Conservation (phyloP, 2,888 invertebrate species). For the Heliconius erato region DNA sequence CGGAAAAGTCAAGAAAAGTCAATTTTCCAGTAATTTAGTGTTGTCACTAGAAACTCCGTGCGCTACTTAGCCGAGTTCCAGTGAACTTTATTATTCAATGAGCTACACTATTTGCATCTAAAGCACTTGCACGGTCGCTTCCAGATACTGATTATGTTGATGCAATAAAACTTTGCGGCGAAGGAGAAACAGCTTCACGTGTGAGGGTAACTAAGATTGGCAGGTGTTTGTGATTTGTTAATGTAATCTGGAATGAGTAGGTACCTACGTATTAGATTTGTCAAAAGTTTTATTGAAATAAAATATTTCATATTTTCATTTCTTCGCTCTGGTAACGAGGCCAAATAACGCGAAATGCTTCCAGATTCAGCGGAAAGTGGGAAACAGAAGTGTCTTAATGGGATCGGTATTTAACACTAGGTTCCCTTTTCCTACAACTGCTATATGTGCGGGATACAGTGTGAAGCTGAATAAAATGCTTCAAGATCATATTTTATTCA, state of each 20-base stretch:
- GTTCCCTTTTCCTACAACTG: too few relatives aligned
- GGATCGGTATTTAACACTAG: too few relatives aligned
- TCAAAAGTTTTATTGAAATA: background rate
- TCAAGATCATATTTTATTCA: background rate
- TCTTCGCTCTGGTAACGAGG: too few relatives aligned
- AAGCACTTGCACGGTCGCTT: conserved; percentile 42
- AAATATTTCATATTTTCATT: too few relatives aligned
- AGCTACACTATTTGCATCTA: conserved; percentile 47
- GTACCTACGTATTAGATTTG: background rate
- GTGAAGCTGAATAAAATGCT: too few relatives aligned
- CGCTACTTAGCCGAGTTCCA: conserved; percentile 47
- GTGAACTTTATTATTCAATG: conserved; percentile 46
- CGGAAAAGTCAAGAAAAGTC: conserved; percentile 31
- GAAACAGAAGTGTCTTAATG: too few relatives aligned
- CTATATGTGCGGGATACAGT: too few relatives aligned
- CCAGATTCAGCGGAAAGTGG: too few relatives aligned
- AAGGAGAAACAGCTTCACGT: background rate
- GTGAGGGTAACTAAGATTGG: background rate
- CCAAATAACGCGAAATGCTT: too few relatives aligned
- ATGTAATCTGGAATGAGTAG: background rate
- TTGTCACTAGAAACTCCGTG: conserved; percentile 36
- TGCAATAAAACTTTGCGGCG: conserved; percentile 22
- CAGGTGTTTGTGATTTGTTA: background rate
- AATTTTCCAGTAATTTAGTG: conserved; percentile 40
- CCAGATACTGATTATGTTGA: conserved; percentile 39